A percentile compares a stretch with the other conserved stretches of the same genome.
phyloP scores from a whole-genome alignment of 1,140 invertebrate species.

The Mamestra configurata region DNA sequence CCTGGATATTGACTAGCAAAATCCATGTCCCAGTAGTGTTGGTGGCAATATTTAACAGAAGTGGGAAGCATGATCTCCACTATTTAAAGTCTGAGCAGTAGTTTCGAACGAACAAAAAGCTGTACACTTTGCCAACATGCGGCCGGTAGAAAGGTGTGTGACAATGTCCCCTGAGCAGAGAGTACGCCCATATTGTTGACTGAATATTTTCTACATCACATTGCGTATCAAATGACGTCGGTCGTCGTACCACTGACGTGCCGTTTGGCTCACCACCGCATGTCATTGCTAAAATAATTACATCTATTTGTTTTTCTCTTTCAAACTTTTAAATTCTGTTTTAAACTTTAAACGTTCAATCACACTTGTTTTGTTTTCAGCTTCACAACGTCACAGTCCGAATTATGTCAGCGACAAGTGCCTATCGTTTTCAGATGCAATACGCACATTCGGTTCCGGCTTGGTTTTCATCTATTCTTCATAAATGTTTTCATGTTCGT shows the following conservation, averaged over 20 bases:
- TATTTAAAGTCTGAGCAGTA: constrained; percentile 7
- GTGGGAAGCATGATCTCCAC: neutral
- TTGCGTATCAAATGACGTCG: constrained; percentile 35
- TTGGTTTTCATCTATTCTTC: neutral
- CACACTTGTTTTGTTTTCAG: constrained; percentile 14
- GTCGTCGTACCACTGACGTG: constrained; percentile 28
- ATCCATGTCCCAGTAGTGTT: neutral
- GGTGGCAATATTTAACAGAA: constrained; percentile 1
- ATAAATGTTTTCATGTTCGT: constrained; percentile 1
- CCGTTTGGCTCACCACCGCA: constrained; percentile 24
- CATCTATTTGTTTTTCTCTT: constrained; percentile 43
- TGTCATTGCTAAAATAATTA: constrained; percentile 38
- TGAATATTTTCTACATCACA: constrained; percentile 38
- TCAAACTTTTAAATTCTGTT: constrained; percentile 35
- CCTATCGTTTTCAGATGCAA: constrained; percentile 10
- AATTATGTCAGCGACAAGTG: constrained; percentile 8
- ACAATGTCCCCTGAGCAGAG: constrained; percentile 45
- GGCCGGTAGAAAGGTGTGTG: constrained; percentile 37
- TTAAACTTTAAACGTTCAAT: neutral
- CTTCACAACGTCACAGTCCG: neutral
- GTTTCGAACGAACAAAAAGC: constrained; percentile 20
- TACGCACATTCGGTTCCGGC: neutral
- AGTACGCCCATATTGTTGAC: constrained; percentile 48
- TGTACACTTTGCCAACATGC: constrained; percentile 15
- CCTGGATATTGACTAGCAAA: no score